Evolutionary conservation across 37 sponge, comb jelly and placozoan genomes (phyloP), one percentile per base, ranked within the genome.

Genomic region (Petrosia ficiformis): DNA sequence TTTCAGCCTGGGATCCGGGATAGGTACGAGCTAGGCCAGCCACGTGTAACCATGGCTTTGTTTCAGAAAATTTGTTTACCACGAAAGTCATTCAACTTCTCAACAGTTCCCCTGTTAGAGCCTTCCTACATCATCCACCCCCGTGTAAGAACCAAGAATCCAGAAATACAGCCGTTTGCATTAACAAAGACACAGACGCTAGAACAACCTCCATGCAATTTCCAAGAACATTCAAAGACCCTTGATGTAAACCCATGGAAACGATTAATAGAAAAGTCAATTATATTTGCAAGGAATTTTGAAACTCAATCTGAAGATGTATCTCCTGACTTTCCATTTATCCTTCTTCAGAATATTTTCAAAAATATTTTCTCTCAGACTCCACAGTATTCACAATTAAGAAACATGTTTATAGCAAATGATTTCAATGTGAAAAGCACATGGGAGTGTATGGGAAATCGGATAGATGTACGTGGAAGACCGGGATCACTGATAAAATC

Each of bases 321-420:
- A n/a, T n/a, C n/a, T n/a, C n/a, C n/a, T n/a, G n/a, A n/a, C n/a
- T n/a, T n/a, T n/a, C n/a, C n/a, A n/a, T n/a, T n/a, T n/a, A n/a
- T n/a, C n/a, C n/a, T 88, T 4, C 19, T 88, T 2, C 89, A 78
- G 25, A 88, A 82, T 44, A 31, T 82, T 0, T 19, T 82, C 36
- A 82, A 78, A 42, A 67, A 32, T 3, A n/a, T 79, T 10, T 42
- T 74, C 30, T 39, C 44, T 24, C 29, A 29, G 38, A 41, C 84
- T 33, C n/a, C 10, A 26, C 33, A 2, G 2, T 68, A 74, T 33
- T 79, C 89, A 3, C 72, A 78, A 4, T n/a, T 82, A 42, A 37
- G 48, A 1, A 39, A 73, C 25, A 54, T 73, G 4, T 73, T 79
- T 36, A 43, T 70, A 24, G 30, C 75, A 19, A 40, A 31, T 22